Base-by-base conservation (phyloP, 1,140 invertebrate genomes). In the Polypedilum pembai region DNA sequence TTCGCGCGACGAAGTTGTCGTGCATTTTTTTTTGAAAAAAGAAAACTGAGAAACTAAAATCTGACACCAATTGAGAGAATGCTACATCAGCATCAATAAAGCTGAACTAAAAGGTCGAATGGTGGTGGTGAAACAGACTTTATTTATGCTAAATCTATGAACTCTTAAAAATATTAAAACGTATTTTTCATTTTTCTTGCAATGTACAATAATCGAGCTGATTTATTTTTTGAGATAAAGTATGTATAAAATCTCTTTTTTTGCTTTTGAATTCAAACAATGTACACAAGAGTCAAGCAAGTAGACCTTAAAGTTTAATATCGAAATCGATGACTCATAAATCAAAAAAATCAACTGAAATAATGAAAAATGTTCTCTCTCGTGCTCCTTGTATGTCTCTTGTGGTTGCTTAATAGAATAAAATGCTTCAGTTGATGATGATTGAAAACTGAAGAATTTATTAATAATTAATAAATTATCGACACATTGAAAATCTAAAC, bases 21-120 rank as follows among this genome's bases (percentile, higher is more conserved):
- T 56, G n/a, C 1, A 56, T 56, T 12, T 12, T 12, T 56, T 12
- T 12, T 12, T 12, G 45, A 56, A 56, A 12, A 56, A 56, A 56
- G 45, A 12, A 15, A 12, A 56, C 45, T 15, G 45, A 56, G n/a
- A 56, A 56, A 56, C 45, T 12, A 56, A 56, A 56, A 56, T 56
- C 45, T 56, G 45, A 56, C 45, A 56, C 45, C 45, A 56, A 56
- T n/a, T 56, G 45, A 56, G 41, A 45, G 45, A 56, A n/a, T n/a
- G 12, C 45, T 56, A 56, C 45, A 56, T 56, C 45, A 56, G n/a
- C 45, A 56, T n/a, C n/a, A 56, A 56, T n/a, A 56, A 56, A 15
- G 45, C 45, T 56, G 45, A 56, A 56, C 45, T 56, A 56, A 56
- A 56, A 56, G 45, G 45, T 56, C 45, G 45, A 56, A 56, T 12